phyloP scores from a whole-genome alignment of 2,113 vertebrate species.

The Thomomys bottae region DNA sequence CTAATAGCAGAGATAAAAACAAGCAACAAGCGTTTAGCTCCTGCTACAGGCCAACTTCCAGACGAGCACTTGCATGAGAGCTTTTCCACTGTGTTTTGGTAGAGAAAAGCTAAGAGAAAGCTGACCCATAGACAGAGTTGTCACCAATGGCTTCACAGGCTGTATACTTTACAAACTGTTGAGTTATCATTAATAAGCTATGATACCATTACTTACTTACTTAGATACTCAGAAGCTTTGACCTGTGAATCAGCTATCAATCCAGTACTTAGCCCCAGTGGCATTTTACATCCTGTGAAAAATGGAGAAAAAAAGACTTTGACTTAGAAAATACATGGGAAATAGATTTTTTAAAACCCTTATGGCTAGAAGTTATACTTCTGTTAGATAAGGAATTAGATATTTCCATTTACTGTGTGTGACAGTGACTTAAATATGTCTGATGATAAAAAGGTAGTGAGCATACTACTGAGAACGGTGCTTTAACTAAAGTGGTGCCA shows the following conservation, averaged over 20 bases:
- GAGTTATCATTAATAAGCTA: not conserved
- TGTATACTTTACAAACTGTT: rapidly evolving
- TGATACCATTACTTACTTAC: constrained; percentile 81
- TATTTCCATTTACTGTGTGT: not conserved
- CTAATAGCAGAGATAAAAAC: not conserved
- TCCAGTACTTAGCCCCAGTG: constrained; percentile 91
- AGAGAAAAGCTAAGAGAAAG: not conserved
- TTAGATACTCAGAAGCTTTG: constrained; percentile 85
- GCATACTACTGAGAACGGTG: not conserved
- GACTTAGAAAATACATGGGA: not conserved
- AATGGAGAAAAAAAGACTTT: constrained; percentile 22
- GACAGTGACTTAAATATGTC: not conserved
- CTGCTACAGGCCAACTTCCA: not conserved
- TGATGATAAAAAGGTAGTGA: not conserved
- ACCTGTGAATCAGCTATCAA: constrained; percentile 90
- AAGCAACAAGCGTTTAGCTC: not conserved
- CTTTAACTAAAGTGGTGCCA: not conserved
- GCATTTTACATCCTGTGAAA: constrained; percentile 89
- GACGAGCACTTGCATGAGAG: not conserved
- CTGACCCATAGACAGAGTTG: not conserved
- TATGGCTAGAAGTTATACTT: not conserved
- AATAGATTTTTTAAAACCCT: not conserved
- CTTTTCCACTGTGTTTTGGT: not conserved
- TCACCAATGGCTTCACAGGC: not conserved
- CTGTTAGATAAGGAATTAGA: not conserved